A percentile compares a stretch with the other conserved stretches of the same genome.
Conservation (phyloP, 2,888 invertebrate species). For the Smittia aterrima region DNA sequence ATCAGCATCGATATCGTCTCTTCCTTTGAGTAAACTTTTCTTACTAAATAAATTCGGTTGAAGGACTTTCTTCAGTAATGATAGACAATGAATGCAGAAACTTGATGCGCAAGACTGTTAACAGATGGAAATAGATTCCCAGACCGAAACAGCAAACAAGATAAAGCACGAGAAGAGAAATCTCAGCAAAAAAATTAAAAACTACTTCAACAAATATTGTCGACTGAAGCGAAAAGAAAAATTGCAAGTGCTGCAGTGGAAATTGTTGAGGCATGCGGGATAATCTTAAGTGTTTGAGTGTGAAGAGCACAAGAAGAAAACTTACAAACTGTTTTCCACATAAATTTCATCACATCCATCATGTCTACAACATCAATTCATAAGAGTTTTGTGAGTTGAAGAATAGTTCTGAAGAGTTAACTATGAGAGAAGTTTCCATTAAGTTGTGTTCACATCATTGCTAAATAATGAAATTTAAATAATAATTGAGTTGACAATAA, state of each 20-base stretch:
- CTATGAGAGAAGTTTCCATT: not conserved
- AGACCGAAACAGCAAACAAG: not conserved
- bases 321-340: constrained; percentile 8
- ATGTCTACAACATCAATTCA: constrained; percentile 7
- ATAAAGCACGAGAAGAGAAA: not conserved
- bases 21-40: too few species aligned
- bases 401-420: not conserved
- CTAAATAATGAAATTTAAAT: too few species aligned
- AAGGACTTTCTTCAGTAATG: too few species aligned
- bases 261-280: not conserved
- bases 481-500: too few species aligned
- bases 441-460: too few species aligned
- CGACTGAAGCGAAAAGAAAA: not conserved
- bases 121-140: too few species aligned
- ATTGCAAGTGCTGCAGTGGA: not conserved
- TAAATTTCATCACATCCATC: constrained; percentile 8
- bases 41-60: too few species aligned
- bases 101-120: too few species aligned
- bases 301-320: not conserved
- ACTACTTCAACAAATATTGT: not conserved
- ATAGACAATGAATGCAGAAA: too few species aligned
- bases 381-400: not conserved
- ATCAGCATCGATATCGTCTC: too few species aligned
- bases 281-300: not conserved
- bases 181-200: not conserved